phyloP scores from a whole-genome alignment of 2,113 vertebrate species.

The Ginglymostoma cirratum region DNA sequence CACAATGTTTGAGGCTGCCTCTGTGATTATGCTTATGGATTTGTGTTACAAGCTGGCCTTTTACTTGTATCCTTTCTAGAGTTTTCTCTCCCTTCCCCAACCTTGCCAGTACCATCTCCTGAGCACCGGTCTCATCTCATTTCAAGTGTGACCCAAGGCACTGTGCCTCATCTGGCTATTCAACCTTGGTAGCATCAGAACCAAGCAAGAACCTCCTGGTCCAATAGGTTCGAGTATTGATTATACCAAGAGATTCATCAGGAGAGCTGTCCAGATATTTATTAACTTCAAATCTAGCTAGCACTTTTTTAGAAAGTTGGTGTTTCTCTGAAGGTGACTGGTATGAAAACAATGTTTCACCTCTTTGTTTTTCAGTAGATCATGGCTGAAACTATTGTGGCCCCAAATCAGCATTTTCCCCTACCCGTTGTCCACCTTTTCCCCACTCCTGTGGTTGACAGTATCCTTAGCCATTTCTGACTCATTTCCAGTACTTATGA shows the following conservation, averaged over 20 bases:
- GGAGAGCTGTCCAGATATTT: neutral
- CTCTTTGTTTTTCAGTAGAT: neutral
- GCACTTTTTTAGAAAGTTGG: neutral
- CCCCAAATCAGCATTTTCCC: too few species aligned
- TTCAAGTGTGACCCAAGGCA: neutral
- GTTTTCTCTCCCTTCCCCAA: neutral
- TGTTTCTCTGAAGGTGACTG: neutral
- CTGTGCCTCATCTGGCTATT: neutral
- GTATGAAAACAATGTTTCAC: neutral
- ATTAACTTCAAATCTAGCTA: neutral
- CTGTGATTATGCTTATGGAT: neutral
- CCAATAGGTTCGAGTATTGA: neutral
- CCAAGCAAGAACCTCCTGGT: neutral
- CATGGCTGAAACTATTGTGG: too few species aligned
- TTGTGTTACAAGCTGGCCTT: neutral
- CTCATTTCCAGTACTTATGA: too few species aligned
- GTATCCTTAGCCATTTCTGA: too few species aligned
- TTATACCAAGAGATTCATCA: neutral
- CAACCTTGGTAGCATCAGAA: neutral
- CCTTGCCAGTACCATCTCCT: too few species aligned
- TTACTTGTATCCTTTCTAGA: neutral
- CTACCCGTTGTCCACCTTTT: too few species aligned
- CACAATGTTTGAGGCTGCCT: neutral
- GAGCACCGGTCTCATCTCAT: neutral
- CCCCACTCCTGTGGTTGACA: too few species aligned